phyloP scores from a whole-genome alignment of 2,797 vertebrate species.

The Pseudopleuronectes americanus region DNA sequence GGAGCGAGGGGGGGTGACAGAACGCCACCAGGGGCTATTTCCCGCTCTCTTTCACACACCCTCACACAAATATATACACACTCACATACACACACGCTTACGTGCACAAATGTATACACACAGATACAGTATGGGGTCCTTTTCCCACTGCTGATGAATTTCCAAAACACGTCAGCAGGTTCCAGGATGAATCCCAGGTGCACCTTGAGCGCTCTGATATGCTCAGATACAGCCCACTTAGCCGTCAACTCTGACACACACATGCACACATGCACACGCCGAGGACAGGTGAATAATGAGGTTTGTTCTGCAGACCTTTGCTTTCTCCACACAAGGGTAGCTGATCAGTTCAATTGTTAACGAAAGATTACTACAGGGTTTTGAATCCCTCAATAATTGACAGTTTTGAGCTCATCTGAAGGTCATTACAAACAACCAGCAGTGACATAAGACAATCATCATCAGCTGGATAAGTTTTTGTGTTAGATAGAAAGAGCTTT shows the following conservation, averaged over 20 bases:
- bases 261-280: slow-evolving; percentile 18
- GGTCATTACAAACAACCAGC: background rate
- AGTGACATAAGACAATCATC: background rate
- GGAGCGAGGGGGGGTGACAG: slow-evolving; percentile 76
- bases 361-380: background rate
- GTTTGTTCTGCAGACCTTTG: background rate
- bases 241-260: slow-evolving; percentile 38
- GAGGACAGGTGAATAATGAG: background rate
- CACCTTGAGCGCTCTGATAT: slow-evolving; percentile 31
- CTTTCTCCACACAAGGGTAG: background rate
- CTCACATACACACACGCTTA: slow-evolving; percentile 10
- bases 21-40: slow-evolving; percentile 70
- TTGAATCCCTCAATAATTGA: background rate
- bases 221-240: slow-evolving; percentile 47
- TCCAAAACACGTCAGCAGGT: slow-evolving; percentile 57
- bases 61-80: slow-evolving; percentile 19
- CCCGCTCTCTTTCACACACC: slow-evolving; percentile 23
- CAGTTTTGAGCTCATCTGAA: background rate
- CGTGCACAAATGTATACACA: slow-evolving; percentile 12
- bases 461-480: background rate
- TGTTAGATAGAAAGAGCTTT: no score
- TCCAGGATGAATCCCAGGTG: slow-evolving; percentile 63
- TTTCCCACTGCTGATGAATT: slow-evolving; percentile 61
- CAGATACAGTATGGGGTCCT: slow-evolving; percentile 35
- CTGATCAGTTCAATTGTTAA: slow-evolving; percentile 4